Percentiles rank a stretch among this genome's conserved stretches.
phyloP scores from a whole-genome alignment of 64 coral and sea anemone genomes.

The Astreopora myriophthalma region DNA sequence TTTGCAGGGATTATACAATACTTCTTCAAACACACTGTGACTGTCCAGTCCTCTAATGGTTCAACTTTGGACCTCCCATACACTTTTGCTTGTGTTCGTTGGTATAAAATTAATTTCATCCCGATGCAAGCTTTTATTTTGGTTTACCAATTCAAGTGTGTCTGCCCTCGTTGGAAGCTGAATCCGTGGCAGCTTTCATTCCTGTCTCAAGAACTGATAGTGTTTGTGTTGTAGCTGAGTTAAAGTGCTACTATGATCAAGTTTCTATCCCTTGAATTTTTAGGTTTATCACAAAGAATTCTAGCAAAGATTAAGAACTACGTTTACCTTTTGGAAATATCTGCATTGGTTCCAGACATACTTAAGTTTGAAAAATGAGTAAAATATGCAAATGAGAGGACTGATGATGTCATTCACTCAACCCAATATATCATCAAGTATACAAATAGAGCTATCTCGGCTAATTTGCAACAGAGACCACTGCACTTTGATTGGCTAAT shows the following conservation, averaged over 20 bases:
- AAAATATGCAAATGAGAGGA: slow-evolving; percentile 42
- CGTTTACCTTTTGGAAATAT: too few species aligned
- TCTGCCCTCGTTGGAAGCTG: too few species aligned
- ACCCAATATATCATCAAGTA: slow-evolving; percentile 14
- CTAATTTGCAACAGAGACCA: background rate
- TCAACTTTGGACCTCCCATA: background rate
- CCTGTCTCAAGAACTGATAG: slow-evolving; percentile 53
- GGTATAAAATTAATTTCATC: slow-evolving; percentile 23
- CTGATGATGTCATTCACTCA: slow-evolving; percentile 29
- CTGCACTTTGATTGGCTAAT: too few species aligned
- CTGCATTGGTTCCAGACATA: too few species aligned
- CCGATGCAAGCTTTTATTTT: slow-evolving; percentile 4
- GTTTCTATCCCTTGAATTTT: too few species aligned
- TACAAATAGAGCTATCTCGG: slow-evolving; percentile 18
- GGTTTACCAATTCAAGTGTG: slow-evolving; percentile 45
- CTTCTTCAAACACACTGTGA: too few species aligned
- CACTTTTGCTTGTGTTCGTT: slow-evolving; percentile 29
- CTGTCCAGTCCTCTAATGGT: background rate
- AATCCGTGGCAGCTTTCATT: slow-evolving; percentile 49
- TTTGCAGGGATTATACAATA: slow-evolving; percentile 49
- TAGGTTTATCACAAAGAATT: too few species aligned
- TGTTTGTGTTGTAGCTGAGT: too few species aligned
- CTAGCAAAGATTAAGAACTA: too few species aligned
- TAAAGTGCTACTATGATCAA: too few species aligned
- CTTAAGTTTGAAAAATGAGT: slow-evolving; percentile 7